Evolutionary conservation across 2,113 vertebrate genomes (phyloP).

Genomic region (Leucopsar rothschildi): DNA sequence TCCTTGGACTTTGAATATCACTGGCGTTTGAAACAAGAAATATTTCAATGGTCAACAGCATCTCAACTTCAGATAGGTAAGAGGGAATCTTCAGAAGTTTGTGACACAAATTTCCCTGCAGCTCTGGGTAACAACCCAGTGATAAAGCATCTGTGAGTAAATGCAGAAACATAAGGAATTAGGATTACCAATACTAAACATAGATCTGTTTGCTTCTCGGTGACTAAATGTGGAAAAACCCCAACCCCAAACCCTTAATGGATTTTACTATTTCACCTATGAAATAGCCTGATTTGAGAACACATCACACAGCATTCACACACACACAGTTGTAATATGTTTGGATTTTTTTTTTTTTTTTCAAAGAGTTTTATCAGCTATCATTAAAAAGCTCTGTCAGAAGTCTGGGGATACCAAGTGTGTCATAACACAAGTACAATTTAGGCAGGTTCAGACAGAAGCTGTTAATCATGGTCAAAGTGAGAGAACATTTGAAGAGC

Average conservation of each 20-base stretch:
- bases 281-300: not conserved
- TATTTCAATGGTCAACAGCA: slow-evolving; percentile 87
- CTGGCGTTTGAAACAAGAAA: slow-evolving; percentile 84
- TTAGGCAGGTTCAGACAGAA: not conserved
- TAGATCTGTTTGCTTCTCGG: not conserved
- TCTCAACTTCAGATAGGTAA: slow-evolving; percentile 85
- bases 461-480: not conserved
- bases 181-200: not conserved
- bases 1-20: slow-evolving; percentile 66
- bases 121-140: slow-evolving; percentile 78
- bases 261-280: not conserved
- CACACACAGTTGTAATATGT: not conserved
- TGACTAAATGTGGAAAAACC: not conserved
- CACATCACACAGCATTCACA: not conserved
- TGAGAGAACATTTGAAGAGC: not conserved
- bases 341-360: not conserved
- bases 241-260: not conserved
- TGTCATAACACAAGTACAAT: not conserved
- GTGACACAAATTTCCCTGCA: slow-evolving; percentile 71
- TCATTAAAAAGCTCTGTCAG: not conserved
- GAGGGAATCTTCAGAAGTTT: slow-evolving; percentile 79
- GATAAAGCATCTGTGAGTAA: slow-evolving; percentile 78
- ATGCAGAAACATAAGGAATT: not conserved
- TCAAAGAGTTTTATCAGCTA: not conserved
- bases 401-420: not conserved